Conservation (phyloP, 2,797 vertebrate genomes). For the Pseudocheirus occidentalis region DNA sequence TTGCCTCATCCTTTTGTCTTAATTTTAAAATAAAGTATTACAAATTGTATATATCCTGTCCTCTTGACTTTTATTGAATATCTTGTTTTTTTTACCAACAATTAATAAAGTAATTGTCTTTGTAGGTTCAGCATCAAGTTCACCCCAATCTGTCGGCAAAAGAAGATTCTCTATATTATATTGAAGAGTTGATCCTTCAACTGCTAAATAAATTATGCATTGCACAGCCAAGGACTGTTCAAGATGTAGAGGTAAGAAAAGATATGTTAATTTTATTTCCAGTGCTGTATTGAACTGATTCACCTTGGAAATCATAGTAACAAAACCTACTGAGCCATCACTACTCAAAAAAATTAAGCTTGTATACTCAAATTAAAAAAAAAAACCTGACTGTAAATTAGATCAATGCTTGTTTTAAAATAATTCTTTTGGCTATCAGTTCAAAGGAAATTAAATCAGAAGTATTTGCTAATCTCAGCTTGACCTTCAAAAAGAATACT, state of each 20-base stretch:
- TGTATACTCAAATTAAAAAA: not conserved
- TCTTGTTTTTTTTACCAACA: constrained; percentile 23
- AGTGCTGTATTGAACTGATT: not conserved
- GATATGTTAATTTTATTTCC: not conserved
- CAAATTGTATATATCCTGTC: constrained; percentile 36
- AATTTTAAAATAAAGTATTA: constrained; percentile 52
- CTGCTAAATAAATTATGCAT: constrained; percentile 98
- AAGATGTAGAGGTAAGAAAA: constrained; percentile 94
- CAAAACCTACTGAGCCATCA: not conserved
- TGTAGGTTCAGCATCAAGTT: constrained; percentile 97
- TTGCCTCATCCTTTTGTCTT: not conserved
- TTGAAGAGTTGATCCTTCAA: constrained; percentile 98
- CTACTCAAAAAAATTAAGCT: constrained; percentile 10
- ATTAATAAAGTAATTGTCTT: constrained; percentile 49
- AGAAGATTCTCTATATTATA: constrained; percentile 97
- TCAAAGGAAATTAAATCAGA: constrained; percentile 45
- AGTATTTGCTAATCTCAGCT: not conserved
- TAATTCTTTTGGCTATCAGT: constrained; percentile 48
- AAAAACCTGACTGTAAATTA: constrained; percentile 15
- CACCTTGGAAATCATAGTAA: not conserved
- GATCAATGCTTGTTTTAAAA: constrained; percentile 11
- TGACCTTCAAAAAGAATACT: constrained; percentile 21
- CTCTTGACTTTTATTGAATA: constrained; percentile 42
- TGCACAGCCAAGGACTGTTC: constrained; percentile 95
- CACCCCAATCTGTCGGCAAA: constrained; percentile 96